Evolutionary conservation across 2,113 vertebrate genomes (phyloP), one percentile per base, ranked within the genome.

Genomic region (Brachionichthys hirsutus): DNA sequence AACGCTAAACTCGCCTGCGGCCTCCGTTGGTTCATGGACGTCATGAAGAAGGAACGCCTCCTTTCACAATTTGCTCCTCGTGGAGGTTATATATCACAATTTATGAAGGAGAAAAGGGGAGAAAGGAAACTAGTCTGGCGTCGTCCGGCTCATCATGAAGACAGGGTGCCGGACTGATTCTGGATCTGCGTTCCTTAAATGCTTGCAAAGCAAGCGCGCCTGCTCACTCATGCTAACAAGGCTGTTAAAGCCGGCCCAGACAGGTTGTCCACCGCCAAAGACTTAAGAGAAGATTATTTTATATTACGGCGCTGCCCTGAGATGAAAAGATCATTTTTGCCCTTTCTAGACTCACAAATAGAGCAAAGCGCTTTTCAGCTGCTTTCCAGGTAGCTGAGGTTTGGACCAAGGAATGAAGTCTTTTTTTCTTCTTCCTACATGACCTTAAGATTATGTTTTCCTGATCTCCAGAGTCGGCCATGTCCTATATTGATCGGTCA

Each of bases 261-360:
- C 24, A 2, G 24, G 24, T 30, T 30, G 24, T 30, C 24, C 24
- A 30, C 24, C 24, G 4, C 24, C 8, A 30, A 30, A 30, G 24
- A 30, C 24, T 30, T 30, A 30, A 30, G 24, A 30, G 24, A 30
- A 30, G 24, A 30, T 30, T 30, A 30, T 30, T 67, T 44, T 59
- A 62, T 54, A 43, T 67, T 45, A 38, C 62, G 57, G 52, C 16
- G 36, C 3, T 45, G 36, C 22, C 17, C 13, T 43, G 24, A 70
- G 35, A 71, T 67, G 46, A 71, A 77, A 52, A 45, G n/a, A 57
- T 63, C 12, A 15, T 54, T 40, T 30, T 20, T 44, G 17, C 43
- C 34, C 43, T 70, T 58, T 54, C 46, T n/a, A 45, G 38, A 70
- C 38, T 42, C 53, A 50, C 49, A 58, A 66, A 67, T 64, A 54